A percentile compares a stretch with the other conserved stretches of the same genome.
phyloP scores from a whole-genome alignment of 92 coral and sea anemone species.

The Bergia puertoricense region DNA sequence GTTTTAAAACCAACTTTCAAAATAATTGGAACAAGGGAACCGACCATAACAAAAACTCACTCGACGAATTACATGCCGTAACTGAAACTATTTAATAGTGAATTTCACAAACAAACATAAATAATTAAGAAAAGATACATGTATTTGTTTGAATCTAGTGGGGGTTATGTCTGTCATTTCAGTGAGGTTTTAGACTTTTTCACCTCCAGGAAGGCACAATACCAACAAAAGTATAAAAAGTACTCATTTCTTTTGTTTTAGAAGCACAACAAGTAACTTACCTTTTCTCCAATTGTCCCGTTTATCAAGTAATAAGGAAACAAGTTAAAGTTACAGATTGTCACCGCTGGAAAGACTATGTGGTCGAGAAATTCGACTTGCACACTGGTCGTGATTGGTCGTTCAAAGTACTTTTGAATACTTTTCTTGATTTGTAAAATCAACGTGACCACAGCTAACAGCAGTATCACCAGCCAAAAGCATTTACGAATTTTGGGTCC shows the following conservation, averaged over 20 bases:
- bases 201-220: neutral
- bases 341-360: constrained; percentile 92
- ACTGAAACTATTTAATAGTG: too few relatives aligned
- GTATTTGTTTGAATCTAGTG: too few relatives aligned
- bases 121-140: neutral
- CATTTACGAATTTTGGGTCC: constrained; percentile 86
- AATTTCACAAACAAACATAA: neutral
- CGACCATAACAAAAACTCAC: neutral
- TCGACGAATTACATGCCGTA: neutral
- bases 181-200: neutral
- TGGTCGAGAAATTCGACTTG: constrained; percentile 96
- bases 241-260: neutral
- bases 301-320: constrained; percentile 93
- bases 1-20: too few relatives aligned
- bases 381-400: constrained; percentile 95
- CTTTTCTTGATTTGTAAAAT: constrained; percentile 82
- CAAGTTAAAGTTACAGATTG: constrained; percentile 92
- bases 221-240: neutral
- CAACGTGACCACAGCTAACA: constrained; percentile 82
- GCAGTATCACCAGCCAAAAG: constrained; percentile 75
- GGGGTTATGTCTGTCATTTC: neutral
- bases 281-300: constrained; percentile 99
- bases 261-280: constrained; percentile 20
- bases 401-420: constrained; percentile 88
- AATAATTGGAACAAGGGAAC: neutral